Evolutionary conservation across 2,888 invertebrate genomes (phyloP).

Genomic region (Tridacna crocea): DNA sequence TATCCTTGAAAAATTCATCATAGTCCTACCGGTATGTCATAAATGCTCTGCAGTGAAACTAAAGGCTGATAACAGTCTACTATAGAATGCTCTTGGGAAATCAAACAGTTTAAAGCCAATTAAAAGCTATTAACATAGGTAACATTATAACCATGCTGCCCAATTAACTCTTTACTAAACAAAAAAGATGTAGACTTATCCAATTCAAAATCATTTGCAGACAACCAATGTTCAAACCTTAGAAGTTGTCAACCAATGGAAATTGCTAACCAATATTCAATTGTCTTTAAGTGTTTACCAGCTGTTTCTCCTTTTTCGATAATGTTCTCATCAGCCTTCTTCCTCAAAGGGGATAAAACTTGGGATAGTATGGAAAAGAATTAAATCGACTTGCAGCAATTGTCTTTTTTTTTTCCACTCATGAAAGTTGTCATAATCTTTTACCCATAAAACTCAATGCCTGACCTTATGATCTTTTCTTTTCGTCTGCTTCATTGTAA

Average conservation of each 20-base stretch:
- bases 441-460: neutral
- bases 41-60: neutral
- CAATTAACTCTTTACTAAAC: no score
- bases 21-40: no score
- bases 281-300: neutral
- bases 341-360: neutral
- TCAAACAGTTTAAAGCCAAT: conserved; percentile 3
- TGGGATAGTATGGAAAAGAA: neutral
- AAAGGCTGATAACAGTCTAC: neutral
- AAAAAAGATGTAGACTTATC: no score
- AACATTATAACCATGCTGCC: neutral
- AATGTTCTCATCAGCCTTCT: neutral
- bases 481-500: no score
- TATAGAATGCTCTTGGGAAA: neutral
- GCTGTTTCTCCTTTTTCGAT: neutral
- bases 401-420: neutral
- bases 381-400: neutral
- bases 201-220: no score
- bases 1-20: no score
- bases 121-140: neutral
- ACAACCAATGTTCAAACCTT: no score
- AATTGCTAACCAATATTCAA: no score
- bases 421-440: neutral
- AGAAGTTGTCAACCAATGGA: no score
- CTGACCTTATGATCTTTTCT: no score